Conservation (phyloP, 1,140 invertebrate species). For the Nixonia krombeini region DNA sequence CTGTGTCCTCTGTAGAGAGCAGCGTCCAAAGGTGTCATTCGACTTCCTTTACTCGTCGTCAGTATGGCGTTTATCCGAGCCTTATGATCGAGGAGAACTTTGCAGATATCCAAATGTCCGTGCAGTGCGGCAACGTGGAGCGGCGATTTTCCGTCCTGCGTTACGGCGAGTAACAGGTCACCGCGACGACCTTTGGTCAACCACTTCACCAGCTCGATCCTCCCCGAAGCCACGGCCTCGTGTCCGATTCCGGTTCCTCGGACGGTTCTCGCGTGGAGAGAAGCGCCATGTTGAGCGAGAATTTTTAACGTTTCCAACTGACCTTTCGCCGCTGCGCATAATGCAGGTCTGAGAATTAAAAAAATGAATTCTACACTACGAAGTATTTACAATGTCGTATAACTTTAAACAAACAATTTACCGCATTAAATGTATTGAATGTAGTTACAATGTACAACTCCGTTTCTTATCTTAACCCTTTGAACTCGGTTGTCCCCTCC, state of each 20-base stretch:
- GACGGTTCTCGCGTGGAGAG: slow-evolving; percentile 93
- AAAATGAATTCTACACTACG: neutral
- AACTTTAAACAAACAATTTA: neutral
- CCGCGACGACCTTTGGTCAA: slow-evolving; percentile 85
- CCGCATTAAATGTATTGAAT: too few relatives aligned
- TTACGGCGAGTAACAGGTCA: slow-evolving; percentile 88
- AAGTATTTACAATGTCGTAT: neutral
- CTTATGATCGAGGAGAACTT: slow-evolving; percentile 85
- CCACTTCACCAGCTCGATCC: slow-evolving; percentile 90
- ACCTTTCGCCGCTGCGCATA: slow-evolving; percentile 96
- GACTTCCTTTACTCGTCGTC: slow-evolving; percentile 83
- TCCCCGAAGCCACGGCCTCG: slow-evolving; percentile 93
- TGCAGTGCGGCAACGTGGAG: slow-evolving; percentile 95
- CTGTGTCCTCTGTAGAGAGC: slow-evolving; percentile 87
- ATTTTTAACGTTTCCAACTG: slow-evolving; percentile 88
- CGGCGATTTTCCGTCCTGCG: slow-evolving; percentile 92
- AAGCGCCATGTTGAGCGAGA: slow-evolving; percentile 84
- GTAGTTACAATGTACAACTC: too few relatives aligned
- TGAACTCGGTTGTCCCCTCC: too few relatives aligned
- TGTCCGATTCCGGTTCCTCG: slow-evolving; percentile 75
- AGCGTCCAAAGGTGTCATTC: slow-evolving; percentile 92
- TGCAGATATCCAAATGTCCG: slow-evolving; percentile 95
- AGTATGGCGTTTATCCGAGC: slow-evolving; percentile 88
- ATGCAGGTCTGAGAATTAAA: slow-evolving; percentile 74
- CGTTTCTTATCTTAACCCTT: too few relatives aligned